phyloP scores from a whole-genome alignment of 2,113 vertebrate species.

The Coturnix japonica region DNA sequence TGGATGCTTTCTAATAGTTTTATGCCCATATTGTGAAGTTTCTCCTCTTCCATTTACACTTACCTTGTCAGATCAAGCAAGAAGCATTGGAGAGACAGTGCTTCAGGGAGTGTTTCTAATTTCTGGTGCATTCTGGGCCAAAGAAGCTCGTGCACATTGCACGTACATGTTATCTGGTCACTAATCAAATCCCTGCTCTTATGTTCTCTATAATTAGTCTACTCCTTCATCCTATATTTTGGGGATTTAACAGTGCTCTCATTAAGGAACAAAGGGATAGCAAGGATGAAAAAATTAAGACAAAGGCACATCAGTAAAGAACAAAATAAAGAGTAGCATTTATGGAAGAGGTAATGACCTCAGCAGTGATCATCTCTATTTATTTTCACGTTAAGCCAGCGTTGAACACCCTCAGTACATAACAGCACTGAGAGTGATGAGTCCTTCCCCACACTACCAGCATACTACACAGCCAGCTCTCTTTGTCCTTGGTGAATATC shows the following conservation, averaged over 20 bases:
- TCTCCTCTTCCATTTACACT: not conserved
- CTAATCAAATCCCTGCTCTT: not conserved
- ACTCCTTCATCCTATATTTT: not conserved
- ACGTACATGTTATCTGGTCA: not conserved
- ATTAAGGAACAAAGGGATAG: not conserved
- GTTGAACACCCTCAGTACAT: not conserved
- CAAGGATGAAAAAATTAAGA: not conserved
- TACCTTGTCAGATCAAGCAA: not conserved
- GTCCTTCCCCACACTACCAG: not conserved
- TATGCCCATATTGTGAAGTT: not conserved
- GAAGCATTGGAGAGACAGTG: not conserved
- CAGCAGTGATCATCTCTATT: constrained; percentile 5
- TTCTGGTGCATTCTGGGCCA: accelerated
- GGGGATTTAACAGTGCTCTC: not conserved
- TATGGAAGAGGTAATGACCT: constrained; percentile 24
- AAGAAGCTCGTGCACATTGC: not conserved
- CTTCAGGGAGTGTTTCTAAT: not conserved
- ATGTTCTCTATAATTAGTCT: not conserved
- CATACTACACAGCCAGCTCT: constrained; percentile 10
- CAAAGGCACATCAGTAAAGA: not conserved
- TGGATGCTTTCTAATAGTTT: too few species aligned
- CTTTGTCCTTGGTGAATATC: constrained; percentile 26
- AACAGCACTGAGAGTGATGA: constrained; percentile 32
- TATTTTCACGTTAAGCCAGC: constrained; percentile 33
- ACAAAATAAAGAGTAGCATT: not conserved